These are phyloP conservation scores for Coilia nasus DNA, from an alignment of 2,797 vertebrate genomes.

Conservation along the genomic window DNA sequence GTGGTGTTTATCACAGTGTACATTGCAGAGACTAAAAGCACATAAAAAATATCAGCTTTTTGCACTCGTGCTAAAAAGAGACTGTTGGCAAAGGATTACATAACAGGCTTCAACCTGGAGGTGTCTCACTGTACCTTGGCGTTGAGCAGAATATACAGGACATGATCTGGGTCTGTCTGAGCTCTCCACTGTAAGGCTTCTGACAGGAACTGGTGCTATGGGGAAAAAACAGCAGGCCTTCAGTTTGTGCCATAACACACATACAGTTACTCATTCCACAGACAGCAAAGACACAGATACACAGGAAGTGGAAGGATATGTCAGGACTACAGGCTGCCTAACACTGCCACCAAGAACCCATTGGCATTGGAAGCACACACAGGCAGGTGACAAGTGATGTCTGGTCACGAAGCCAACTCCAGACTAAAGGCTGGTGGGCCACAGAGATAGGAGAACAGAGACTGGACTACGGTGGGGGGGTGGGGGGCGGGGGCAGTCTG, in stretches of 20 bases:
- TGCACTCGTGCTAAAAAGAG: neutral
- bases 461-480: neutral
- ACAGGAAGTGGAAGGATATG: neutral
- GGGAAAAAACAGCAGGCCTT: neutral
- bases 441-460: neutral
- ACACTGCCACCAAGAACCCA: neutral
- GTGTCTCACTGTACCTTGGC: constrained; percentile 82
- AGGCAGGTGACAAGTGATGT: neutral
- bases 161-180: constrained; percentile 91
- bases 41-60: neutral
- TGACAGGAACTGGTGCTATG: constrained; percentile 93
- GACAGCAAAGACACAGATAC: neutral
- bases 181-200: constrained; percentile 97
- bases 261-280: too few species aligned
- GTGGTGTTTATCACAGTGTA: neutral
- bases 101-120: neutral
- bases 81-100: neutral
- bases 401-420: neutral
- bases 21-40: neutral
- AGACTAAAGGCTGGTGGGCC: neutral
- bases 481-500: neutral
- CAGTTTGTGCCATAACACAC: neutral
- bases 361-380: neutral
- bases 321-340: neutral
- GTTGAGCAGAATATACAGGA: constrained; percentile 92